phyloP scores from a whole-genome alignment of 2,797 vertebrate genomes.

The Anas flavirostris region DNA sequence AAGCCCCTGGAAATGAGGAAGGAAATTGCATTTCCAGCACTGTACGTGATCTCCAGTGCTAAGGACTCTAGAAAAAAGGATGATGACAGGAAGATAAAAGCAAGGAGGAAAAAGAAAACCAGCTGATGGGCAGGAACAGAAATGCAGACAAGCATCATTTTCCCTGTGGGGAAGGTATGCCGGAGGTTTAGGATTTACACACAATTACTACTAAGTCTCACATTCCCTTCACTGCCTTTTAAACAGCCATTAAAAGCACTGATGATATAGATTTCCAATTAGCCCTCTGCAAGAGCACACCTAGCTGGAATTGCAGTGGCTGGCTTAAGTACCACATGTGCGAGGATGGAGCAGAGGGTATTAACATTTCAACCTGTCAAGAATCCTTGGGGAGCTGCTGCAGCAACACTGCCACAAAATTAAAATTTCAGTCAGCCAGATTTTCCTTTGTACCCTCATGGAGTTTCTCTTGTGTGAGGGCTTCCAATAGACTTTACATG shows the following conservation, averaged over 20 bases:
- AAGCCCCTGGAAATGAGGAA: background rate
- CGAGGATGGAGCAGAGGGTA: background rate
- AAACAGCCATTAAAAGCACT: background rate
- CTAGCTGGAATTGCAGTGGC: background rate
- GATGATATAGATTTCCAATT: background rate
- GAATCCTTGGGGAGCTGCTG: background rate
- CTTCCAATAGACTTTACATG: background rate
- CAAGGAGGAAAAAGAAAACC: background rate
- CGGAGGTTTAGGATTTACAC: background rate
- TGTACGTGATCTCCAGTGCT: background rate
- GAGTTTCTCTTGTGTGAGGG: background rate
- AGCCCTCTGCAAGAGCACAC: background rate
- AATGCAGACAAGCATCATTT: background rate
- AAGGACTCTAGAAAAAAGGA: background rate
- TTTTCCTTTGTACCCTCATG: background rate
- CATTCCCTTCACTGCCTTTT: background rate
- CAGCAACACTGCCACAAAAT: background rate
- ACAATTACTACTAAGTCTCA: background rate
- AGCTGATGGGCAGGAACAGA: constrained; percentile 10
- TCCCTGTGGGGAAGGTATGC: background rate
- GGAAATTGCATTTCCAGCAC: constrained; percentile 16
- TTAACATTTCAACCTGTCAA: background rate
- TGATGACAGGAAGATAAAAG: background rate
- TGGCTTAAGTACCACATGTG: fast-evolving
- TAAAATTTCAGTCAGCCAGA: background rate